phyloP scores from a whole-genome alignment of 2,113 vertebrate species.

The Ophiodon elongatus region DNA sequence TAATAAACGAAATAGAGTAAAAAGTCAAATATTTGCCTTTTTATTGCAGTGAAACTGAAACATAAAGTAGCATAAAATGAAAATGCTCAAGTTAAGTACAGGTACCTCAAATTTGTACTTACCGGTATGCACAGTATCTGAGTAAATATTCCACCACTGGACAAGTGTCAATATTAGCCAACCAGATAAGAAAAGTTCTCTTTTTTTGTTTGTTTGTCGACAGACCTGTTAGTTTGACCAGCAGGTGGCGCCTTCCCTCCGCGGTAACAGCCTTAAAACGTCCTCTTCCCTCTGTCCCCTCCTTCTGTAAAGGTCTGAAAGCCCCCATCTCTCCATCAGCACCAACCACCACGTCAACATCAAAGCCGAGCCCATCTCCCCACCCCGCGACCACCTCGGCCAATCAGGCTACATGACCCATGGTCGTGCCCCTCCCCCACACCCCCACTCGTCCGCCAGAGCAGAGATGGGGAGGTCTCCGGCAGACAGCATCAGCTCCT shows the following conservation, averaged over 20 bases:
- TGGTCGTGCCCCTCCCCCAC: conserved; percentile 53
- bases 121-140: no score
- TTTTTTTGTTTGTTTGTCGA: not conserved
- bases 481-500: conserved; percentile 93
- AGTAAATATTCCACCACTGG: conserved; percentile 1
- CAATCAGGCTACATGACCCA: conserved; percentile 83
- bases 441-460: conserved; percentile 71
- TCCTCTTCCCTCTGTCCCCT: not conserved
- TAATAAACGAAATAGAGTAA: not conserved
- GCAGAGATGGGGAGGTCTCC: conserved; percentile 93
- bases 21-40: not conserved
- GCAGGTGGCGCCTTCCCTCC: conserved; percentile 27
- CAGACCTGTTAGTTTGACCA: conserved; percentile 8
- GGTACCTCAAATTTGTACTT: not conserved
- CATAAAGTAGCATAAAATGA: not conserved
- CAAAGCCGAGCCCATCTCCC: conserved; percentile 95
- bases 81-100: not conserved
- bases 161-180: not conserved
- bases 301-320: conserved; percentile 82
- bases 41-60: not conserved
- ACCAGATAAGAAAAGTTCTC: not conserved
- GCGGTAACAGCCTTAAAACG: not conserved
- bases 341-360: conserved; percentile 94
- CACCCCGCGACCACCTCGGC: conserved; percentile 86
- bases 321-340: conserved; percentile 89